These are phyloP conservation scores for Clytia hemisphaerica DNA, from an alignment of 30 jellyfish, hydroid and myxozoan species.

Conservation along the genomic window DNA sequence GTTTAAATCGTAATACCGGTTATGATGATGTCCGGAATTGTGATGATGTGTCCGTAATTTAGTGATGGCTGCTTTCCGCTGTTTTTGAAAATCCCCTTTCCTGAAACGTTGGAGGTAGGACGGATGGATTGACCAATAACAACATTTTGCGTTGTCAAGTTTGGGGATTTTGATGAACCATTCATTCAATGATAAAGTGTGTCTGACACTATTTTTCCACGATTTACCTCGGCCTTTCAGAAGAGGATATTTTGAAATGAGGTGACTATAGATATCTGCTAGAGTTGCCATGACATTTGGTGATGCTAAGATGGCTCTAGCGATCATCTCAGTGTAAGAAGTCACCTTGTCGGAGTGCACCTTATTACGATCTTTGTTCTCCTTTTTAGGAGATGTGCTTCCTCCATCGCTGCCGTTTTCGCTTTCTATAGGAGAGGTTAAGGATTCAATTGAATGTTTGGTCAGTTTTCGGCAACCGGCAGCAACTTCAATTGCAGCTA, in stretches of 20 bases:
- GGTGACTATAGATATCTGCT: conserved; percentile 40
- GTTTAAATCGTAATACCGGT: no score
- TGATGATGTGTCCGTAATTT: no score
- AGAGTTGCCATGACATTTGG: conserved; percentile 30
- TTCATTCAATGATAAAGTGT: conserved; percentile 73
- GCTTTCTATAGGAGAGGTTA: no score
- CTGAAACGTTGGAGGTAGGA: conserved; percentile 31
- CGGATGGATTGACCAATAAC: conserved; percentile 80
- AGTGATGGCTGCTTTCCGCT: conserved; percentile 16
- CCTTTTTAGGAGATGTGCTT: no score
- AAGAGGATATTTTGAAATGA: conserved; percentile 35
- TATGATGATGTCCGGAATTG: no score
- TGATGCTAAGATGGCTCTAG: conserved; percentile 49
- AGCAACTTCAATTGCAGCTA: no score
- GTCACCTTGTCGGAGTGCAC: conserved; percentile 20
- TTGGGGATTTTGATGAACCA: conserved; percentile 73
- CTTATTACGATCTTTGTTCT: conserved; percentile 3
- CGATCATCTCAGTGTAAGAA: conserved; percentile 85
- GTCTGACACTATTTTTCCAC: conserved; percentile 89
- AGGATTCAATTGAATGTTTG: no score
- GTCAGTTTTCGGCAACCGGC: no score
- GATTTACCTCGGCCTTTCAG: conserved; percentile 57
- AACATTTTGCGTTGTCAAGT: conserved; percentile 48
- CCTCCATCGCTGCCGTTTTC: no score
- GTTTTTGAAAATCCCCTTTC: conserved; percentile 57